These are phyloP conservation scores for Aurelia aurita DNA, from an alignment of 30 jellyfish, hydroid and myxozoan species.

Conservation along the genomic window DNA sequence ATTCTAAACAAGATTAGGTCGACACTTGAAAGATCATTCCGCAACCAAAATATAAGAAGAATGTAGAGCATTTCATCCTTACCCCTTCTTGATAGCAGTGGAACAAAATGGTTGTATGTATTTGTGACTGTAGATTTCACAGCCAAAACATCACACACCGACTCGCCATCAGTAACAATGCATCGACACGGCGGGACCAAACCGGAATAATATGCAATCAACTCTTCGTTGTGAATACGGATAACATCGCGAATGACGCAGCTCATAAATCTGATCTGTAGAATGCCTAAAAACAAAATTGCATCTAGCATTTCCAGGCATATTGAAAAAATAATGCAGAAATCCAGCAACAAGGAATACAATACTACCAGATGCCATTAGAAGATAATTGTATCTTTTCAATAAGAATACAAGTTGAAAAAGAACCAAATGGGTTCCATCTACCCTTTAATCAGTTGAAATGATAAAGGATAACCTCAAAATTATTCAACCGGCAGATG, in stretches of 20 bases:
- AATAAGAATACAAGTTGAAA: no score
- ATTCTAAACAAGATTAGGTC: not conserved
- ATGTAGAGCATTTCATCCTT: not conserved
- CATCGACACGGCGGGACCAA: conserved; percentile 7
- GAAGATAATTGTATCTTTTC: no score
- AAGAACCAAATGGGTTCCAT: no score
- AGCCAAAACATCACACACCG: not conserved
- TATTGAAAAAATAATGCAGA: no score
- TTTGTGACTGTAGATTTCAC: not conserved
- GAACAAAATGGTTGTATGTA: conserved; percentile 1
- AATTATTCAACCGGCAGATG: not conserved
- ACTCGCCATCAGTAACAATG: not conserved
- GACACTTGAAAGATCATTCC: not conserved
- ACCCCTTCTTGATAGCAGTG: conserved; percentile 2
- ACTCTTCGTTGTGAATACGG: conserved; percentile 2
- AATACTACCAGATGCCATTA: not conserved
- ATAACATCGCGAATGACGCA: not conserved
- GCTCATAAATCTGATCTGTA: not conserved
- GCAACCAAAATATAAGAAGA: not conserved
- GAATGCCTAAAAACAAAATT: not conserved
- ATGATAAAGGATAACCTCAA: no score
- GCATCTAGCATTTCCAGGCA: no score
- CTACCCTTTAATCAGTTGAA: no score
- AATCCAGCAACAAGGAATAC: no score
- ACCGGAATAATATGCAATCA: not conserved